phyloP scores from a whole-genome alignment of 2,797 vertebrate genomes.

The Lophura swinhoii region DNA sequence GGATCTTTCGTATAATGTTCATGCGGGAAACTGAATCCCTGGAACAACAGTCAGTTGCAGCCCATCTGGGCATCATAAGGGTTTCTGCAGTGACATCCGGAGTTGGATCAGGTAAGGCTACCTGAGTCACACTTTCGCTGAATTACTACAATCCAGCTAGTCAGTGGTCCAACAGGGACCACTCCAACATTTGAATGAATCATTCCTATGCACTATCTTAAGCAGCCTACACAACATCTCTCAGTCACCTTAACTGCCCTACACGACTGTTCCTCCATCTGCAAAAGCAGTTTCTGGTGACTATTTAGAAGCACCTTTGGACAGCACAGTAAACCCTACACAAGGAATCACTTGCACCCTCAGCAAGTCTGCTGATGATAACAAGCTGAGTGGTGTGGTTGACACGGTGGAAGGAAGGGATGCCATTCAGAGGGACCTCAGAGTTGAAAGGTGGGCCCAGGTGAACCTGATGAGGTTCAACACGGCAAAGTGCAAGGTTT shows the following conservation, averaged over 20 bases:
- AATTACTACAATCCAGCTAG: background rate
- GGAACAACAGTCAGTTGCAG: background rate
- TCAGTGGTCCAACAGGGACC: background rate
- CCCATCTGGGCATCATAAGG: background rate
- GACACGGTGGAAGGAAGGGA: too few relatives aligned
- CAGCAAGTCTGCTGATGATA: too few relatives aligned
- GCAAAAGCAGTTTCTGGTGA: background rate
- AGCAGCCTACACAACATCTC: background rate
- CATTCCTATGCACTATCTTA: background rate
- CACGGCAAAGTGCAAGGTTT: too few relatives aligned
- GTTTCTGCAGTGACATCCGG: background rate
- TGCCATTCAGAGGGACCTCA: too few relatives aligned
- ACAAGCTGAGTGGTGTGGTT: too few relatives aligned
- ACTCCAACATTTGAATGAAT: background rate
- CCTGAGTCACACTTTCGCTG: background rate
- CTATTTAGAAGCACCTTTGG: background rate
- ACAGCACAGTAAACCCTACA: background rate
- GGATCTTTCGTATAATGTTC: accelerated
- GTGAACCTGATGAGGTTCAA: too few relatives aligned
- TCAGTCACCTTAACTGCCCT: background rate
- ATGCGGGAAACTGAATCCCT: accelerated
- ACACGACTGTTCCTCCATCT: background rate
- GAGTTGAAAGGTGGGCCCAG: too few relatives aligned
- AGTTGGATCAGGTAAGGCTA: background rate
- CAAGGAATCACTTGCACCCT: background rate